Base-by-base conservation (phyloP, 2,888 invertebrate species). In the Leucophenga maculata region DNA sequence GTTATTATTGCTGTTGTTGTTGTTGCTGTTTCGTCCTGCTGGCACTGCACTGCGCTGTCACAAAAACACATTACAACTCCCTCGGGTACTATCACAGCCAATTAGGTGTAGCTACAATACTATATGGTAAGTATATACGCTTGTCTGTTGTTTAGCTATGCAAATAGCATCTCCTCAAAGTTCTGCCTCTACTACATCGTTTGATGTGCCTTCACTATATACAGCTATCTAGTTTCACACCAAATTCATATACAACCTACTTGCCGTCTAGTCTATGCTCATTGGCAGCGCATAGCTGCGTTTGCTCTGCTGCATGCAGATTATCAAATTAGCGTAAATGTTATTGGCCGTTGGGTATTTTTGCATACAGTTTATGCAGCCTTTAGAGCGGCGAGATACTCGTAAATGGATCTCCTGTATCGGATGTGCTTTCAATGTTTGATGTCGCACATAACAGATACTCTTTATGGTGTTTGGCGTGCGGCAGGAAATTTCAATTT, bases 31-130 rank as follows among this genome's bases (percentile, higher is more conserved):
- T 68, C 73, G 73, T 79, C 9, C 6, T 26, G 32, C 59, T 48
- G 50, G 13, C 50, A 16, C 18, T n/a, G 16, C 14, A 16, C 18
- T 22, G 11, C 22, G 16, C 14, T 64, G 62, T 64, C 62, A 64
- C 62, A 64, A 48, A 57, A 57, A 48, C 62, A 64, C 62, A 64
- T 64, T 48, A 64, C 57, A 16, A 77, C 69, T 88, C 87, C 87
- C 87, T 82, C 81, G 87, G 87, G 87, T 84, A 77, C 87, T 85
- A 86, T 88, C 85, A 86, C 82, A 88, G 87, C 87, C 87, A 87
- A 87, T 87, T 87, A 87, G 87, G 87, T 32, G 59, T 64, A 26
- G 46, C 11, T 48, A 64, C 20, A 14, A 13, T 32, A 32, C 39
- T 39, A 39, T 39, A 39, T 39, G 11, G 39, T 3, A 39, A 11